Conservation (phyloP, 2,113 vertebrate species). For the Eptatretus burgeri region DNA sequence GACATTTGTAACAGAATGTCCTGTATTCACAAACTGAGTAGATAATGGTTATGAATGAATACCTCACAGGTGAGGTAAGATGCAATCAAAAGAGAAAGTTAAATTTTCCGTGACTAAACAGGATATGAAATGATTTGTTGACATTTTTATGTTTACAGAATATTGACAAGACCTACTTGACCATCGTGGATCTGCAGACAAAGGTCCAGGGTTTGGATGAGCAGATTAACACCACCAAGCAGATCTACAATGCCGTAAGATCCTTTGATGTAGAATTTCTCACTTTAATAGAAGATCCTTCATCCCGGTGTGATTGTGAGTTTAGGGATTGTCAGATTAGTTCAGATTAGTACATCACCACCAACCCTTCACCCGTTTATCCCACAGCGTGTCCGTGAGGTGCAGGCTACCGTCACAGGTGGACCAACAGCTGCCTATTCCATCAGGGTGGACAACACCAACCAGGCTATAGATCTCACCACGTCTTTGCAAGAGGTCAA, state of each 20-base stretch:
- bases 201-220: conserved; percentile 15
- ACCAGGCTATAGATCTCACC: conserved; percentile 16
- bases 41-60: too few species aligned
- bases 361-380: background rate
- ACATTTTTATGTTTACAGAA: conserved; percentile 12
- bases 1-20: too few species aligned
- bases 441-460: conserved; percentile 17
- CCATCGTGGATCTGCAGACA: conserved; percentile 18
- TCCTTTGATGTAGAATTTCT: too few species aligned
- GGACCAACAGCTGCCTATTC: conserved; percentile 17
- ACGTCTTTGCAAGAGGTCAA: conserved; percentile 16
- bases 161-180: conserved; percentile 17
- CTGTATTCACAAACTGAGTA: too few species aligned
- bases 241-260: conserved; percentile 18
- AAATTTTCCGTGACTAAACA: too few species aligned
- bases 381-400: conserved; percentile 19
- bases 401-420: conserved; percentile 15
- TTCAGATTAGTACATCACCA: too few species aligned
- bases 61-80: too few species aligned
- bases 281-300: too few species aligned
- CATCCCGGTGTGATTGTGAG: too few species aligned
- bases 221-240: conserved; percentile 17
- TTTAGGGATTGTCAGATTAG: too few species aligned
- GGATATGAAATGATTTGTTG: too few species aligned
- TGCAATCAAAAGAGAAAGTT: too few species aligned